These are phyloP conservation scores for Sebastes kiyomatsui DNA, from an alignment of 2,797 vertebrate species.

Conservation along the genomic window DNA sequence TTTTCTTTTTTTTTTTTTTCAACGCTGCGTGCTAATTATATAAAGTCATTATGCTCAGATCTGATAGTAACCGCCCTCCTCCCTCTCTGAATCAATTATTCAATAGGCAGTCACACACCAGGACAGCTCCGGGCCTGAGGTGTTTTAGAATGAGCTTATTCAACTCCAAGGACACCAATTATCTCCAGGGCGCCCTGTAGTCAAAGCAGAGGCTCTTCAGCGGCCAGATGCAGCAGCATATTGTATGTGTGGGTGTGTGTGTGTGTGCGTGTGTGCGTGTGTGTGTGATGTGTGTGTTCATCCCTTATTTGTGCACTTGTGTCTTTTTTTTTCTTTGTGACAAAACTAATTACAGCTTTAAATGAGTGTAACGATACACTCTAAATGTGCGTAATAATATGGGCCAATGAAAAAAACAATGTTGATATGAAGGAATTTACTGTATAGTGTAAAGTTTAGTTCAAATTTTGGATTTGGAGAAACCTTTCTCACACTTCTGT, in stretches of 20 bases:
- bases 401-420: no score
- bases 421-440: no score
- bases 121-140: slow-evolving; percentile 81
- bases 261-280: not conserved
- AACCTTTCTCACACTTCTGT: no score
- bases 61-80: slow-evolving; percentile 90
- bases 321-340: not conserved
- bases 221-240: slow-evolving; percentile 33
- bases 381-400: no score
- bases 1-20: slow-evolving; percentile 43
- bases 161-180: slow-evolving; percentile 81
- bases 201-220: slow-evolving; percentile 48
- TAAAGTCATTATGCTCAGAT: slow-evolving; percentile 98
- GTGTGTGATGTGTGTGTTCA: not conserved
- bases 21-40: slow-evolving; percentile 93
- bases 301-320: not conserved
- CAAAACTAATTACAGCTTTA: not conserved
- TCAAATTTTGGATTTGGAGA: no score
- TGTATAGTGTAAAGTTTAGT: no score
- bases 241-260: no score
- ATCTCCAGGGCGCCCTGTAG: slow-evolving; percentile 69
- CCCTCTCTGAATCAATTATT: slow-evolving; percentile 96
- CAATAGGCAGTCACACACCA: slow-evolving; percentile 89
- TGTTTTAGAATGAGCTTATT: slow-evolving; percentile 80
- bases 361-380: not conserved